phyloP scores from a whole-genome alignment of 2,888 invertebrate species.

The Crocallis elinguaria region DNA sequence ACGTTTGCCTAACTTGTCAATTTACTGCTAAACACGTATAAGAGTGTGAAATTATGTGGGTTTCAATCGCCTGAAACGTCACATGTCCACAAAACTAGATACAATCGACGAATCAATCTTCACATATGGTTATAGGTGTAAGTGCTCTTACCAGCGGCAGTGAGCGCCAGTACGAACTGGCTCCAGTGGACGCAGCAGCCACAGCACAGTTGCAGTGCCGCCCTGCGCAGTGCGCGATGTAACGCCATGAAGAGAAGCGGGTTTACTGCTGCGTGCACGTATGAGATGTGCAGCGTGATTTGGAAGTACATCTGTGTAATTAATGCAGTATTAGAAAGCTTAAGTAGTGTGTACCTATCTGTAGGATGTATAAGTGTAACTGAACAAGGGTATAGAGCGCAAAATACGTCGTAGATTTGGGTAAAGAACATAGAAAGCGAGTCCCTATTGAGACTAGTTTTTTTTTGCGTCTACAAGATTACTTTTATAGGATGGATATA shows the following conservation, averaged over 20 bases:
- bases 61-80: background rate
- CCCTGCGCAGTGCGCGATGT: constrained; percentile 90
- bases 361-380: no score
- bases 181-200: constrained; percentile 88
- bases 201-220: constrained; percentile 90
- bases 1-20: no score
- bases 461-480: background rate
- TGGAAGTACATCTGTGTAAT: constrained; percentile 82
- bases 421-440: background rate
- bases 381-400: no score
- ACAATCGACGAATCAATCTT: constrained; percentile 4
- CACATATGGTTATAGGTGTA: background rate
- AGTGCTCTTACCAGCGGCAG: constrained; percentile 72
- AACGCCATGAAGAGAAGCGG: constrained; percentile 91
- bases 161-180: constrained; percentile 84
- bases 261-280: constrained; percentile 94
- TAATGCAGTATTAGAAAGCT: background rate
- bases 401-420: background rate
- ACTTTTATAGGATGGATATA: no score
- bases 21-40: no score
- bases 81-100: background rate
- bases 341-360: no score
- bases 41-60: background rate
- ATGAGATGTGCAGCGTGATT: constrained; percentile 94
- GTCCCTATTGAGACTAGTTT: background rate